Evolutionary conservation across 2,888 invertebrate species (phyloP), one percentile per base, ranked within the genome.

Genomic region (Hydroisotoma schaefferi): DNA sequence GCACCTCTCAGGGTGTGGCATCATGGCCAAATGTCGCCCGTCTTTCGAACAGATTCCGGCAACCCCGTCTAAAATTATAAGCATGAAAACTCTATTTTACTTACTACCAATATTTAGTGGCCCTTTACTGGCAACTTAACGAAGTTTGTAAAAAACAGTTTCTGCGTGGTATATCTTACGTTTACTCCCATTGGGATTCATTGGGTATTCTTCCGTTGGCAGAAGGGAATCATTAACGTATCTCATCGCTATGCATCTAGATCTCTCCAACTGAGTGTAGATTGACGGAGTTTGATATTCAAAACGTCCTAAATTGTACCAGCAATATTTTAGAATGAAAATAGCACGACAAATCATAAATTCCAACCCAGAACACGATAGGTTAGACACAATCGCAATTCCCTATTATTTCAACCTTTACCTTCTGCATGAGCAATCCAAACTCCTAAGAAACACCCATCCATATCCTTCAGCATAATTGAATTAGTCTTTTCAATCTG

Each of bases 371-470:
- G n/a, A n/a, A n/a, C n/a, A n/a, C n/a, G n/a, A n/a, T n/a, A n/a
- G n/a, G n/a, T n/a, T n/a, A n/a, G n/a, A n/a, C n/a, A n/a, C n/a
- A n/a, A n/a, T n/a, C n/a, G n/a, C n/a, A n/a, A n/a, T n/a, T n/a
- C n/a, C n/a, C n/a, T n/a, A n/a, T n/a, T 15, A 40, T 10, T 18
- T 40, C n/a, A 40, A 15, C 15, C 37, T 43, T 68, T 80, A 68
- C 98, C 98, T 80, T 99, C 98, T 0, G 94, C 97, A 76, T 99
- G 98, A 2, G 97, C 94, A 2, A 91, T 84, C 97, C 97, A 98
- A 70, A 94, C 88, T 2, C 97, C 97, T n/a, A 97, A 81, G 1
- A 87, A 80, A n/a, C 88, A 86, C 27, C 84, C 87, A 58, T 85
- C 85, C 93, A 99, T 93, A n/a, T 85, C 90, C 55, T 81, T 78